A percentile compares a stretch with the other conserved stretches of the same genome.
phyloP scores from a whole-genome alignment of 64 coral and sea anemone genomes.

The Stylophora pistillata region DNA sequence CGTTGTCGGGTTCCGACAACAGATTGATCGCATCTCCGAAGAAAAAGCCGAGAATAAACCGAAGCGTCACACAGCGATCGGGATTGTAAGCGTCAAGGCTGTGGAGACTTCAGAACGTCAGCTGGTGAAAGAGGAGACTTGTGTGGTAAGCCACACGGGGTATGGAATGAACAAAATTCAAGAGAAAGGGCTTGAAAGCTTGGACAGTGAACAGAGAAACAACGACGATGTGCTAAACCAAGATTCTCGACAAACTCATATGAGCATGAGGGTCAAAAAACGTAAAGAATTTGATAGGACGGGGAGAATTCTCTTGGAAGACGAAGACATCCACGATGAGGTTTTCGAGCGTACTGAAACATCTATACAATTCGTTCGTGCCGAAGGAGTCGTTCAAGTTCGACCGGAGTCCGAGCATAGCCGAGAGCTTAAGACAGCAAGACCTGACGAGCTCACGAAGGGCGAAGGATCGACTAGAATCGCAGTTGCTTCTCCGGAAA shows the following conservation, averaged over 20 bases:
- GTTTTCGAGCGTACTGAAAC: background rate
- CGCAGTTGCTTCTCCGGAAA: constrained; percentile 1
- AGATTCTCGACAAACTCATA: background rate
- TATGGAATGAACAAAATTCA: background rate
- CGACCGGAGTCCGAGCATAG: constrained; percentile 16
- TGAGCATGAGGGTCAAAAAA: background rate
- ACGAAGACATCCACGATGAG: background rate
- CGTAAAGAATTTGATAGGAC: constrained; percentile 7
- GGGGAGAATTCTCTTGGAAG: background rate
- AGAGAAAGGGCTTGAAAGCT: background rate
- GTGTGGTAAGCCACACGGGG: constrained; percentile 6
- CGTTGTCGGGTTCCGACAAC: constrained; percentile 60
- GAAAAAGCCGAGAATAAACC: constrained; percentile 46
- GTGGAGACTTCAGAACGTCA: constrained; percentile 21
- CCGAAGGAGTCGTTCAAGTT: constrained; percentile 13
- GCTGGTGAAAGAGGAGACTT: constrained; percentile 29
- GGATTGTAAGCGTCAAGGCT: constrained; percentile 45
- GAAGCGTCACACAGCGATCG: constrained; percentile 65
- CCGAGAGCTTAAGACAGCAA: constrained; percentile 1
- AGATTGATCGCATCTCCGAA: constrained; percentile 58
- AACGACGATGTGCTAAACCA: constrained; percentile 17
- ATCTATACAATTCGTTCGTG: background rate
- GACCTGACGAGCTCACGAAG: background rate
- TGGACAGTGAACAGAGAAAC: background rate
- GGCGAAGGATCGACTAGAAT: constrained; percentile 10